Percentiles rank a stretch among this genome's conserved stretches.
phyloP scores from a whole-genome alignment of 2,888 invertebrate species.

The Oegoconia quadripuncta region DNA sequence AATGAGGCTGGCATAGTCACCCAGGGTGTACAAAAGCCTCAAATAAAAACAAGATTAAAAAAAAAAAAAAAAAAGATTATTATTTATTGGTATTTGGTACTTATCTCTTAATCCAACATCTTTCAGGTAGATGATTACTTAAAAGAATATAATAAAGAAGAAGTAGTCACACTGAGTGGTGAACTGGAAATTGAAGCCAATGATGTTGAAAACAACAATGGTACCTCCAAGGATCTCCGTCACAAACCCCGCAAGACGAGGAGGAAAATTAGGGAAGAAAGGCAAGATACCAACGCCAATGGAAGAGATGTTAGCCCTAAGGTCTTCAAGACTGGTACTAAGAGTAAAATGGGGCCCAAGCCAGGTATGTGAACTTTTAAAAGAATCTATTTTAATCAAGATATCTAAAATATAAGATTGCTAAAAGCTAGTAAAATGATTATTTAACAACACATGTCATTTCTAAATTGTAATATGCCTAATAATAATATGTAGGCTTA shows the following conservation, averaged over 20 bases:
- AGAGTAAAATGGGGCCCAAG: constrained; percentile 49
- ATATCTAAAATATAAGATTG: too few species aligned
- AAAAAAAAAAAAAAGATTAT: constrained; percentile 5
- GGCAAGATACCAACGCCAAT: constrained; percentile 54
- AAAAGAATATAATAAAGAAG: constrained; percentile 73
- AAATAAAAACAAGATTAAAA: too few species aligned
- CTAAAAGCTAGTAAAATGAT: too few species aligned
- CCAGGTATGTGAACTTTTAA: constrained; percentile 38
- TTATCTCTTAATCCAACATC: neutral
- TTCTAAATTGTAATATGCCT: too few species aligned
- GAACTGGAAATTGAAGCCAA: constrained; percentile 72
- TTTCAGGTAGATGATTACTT: constrained; percentile 71
- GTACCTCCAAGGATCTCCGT: constrained; percentile 52
- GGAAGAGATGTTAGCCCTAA: constrained; percentile 70
- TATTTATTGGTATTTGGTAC: neutral
- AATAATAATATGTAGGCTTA: too few species aligned
- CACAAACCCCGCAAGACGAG: constrained; percentile 67
- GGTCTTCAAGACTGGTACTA: constrained; percentile 62
- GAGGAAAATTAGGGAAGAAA: constrained; percentile 63
- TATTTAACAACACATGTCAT: too few species aligned
- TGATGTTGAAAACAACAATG: constrained; percentile 70
- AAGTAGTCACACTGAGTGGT: constrained; percentile 70
- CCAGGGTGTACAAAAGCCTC: too few species aligned
- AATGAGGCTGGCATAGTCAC: too few species aligned
- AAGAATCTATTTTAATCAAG: too few species aligned